Evolutionary conservation across 2,888 invertebrate genomes (phyloP), one percentile per base, ranked within the genome.

Genomic region (Elegia similella): DNA sequence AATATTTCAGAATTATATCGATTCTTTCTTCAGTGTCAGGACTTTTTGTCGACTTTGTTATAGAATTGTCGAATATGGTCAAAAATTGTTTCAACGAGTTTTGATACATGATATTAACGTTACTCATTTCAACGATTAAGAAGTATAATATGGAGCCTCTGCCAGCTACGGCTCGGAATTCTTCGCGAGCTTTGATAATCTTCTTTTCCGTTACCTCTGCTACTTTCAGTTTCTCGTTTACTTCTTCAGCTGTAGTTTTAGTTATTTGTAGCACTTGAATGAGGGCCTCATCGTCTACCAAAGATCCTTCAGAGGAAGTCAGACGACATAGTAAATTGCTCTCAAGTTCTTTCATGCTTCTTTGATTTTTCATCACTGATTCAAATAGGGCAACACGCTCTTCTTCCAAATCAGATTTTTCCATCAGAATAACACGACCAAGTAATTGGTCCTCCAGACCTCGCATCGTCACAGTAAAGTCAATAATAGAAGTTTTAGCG

Each of bases 61-160:
- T 98, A 0, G 98, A 98, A 72, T 95, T 95, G 79, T 99, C 98
- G 78, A 99, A 99, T 62, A 98, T 95, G 10, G 94, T 96, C 46
- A 99, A 88, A 86, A 99, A 99, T 80, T 99, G 98, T 75, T 97
- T 97, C 53, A 99, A 88, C 0, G 98, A 98, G 69, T 98, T 98
- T 84, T 99, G 99, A 78, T 99, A 99, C 98, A 99, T 99, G 7
- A 95, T 94, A 77, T 98, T 98, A 0, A 99, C 98, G 76, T 97
- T 96, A 73, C 97, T 97, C 98, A 99, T 98, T 90, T 99, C 98
- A 0, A 98, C 98, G 61, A 99, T 98, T 43, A 99, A 92, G 80
- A 99, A 99, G 78, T 99, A 99, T 1, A 99, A 88, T 58, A 98
- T 98, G 0, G 98, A 98, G 13, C 98, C 98, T 66, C 98, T 93